Evolutionary conservation across 2,113 vertebrate species (phyloP), one percentile per base, ranked within the genome.

Genomic region (Indicator indicator): DNA sequence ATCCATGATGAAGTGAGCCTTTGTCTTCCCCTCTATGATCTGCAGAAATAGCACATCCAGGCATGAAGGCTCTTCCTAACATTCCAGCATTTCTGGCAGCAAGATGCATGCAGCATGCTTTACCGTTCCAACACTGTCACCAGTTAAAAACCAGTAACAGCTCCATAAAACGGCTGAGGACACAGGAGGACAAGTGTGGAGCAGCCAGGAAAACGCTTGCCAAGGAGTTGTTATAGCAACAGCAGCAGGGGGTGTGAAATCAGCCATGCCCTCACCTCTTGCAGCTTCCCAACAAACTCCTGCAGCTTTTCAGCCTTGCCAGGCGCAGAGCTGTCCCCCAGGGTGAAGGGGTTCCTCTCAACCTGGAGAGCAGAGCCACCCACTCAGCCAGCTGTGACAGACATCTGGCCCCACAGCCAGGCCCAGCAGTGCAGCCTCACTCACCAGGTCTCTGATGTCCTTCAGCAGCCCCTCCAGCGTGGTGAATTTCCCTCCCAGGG

Each of bases 401-500:
- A 42, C 42, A 11, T 28, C 28, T 68, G 50, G 48, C 26, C 55
- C 42, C 27, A 2, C 24, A 12, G 33, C 16, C 30, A 11, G 59
- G 54, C 28, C 20, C 50, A 9, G 50, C 18, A 3, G 44, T 9
- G 9, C 58, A 33, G 75, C 6, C 9, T 1, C 17, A 28, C 97
- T 98, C 94, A 99, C 98, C 97, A 99, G 96, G 4, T 99, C 98
- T n/a, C 97, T 97, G 89, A 99, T 98, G 91, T 99, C 99, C 52
- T 97, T 98, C 77, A 99, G 97, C 42, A 99, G 97, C 40, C 99
- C 99, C 90, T 99, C 99, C 74, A 99, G 86, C 0, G 99, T 99
- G 54, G 99, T 99, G 96, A 99, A 99, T 87, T 99, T 99, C 3
- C 99, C 99, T 1, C 98, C 98, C 2, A 99, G 91, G 0, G 98